Base-by-base conservation (phyloP, 1,140 invertebrate genomes). In the Pogonomyrmex barbatus region DNA sequence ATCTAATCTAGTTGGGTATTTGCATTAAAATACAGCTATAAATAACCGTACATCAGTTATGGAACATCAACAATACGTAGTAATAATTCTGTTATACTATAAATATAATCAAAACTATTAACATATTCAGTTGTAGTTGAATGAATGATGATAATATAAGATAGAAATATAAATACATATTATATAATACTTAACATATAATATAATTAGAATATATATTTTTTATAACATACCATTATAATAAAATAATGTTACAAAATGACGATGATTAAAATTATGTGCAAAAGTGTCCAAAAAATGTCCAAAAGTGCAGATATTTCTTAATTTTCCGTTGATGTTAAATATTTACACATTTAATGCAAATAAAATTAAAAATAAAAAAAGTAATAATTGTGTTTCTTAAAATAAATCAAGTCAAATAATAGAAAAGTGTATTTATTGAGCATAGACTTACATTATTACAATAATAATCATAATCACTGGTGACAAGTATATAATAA, bases 351-450 rank as follows among this genome's bases (percentile, higher is more conserved):
- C 17, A 71, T 73, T 73, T 54, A 54, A 8, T 54, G 6, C 6
- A 56, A 58, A 62, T 62, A 77, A 62, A 36, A 50, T n/a, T 45
- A 68, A 68, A 12, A 4, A 45, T 54, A 17, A 24, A 24, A 24
- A 24, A 24, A 24, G 24, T 10, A 76, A 76, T 10, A 76, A 42
- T 58, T 58, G 14, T 54, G 8, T 9, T 6, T 30, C 4, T 2
- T 45, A 9, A 58, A 60, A 60, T 58, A 17, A 45, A 62, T 47
- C 17, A 9, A 62, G 90, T 89, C 71, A 82, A 88, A 89, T 93
- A 91, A 92, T 94, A 94, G 92, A 94, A 94, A 94, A 94, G 87
- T 93, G 89, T 24, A 24, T 94, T 94, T 94, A 94, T 94, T 94
- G 94, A 94, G 94, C 93, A 93, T 93, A 94, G 71, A 92, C 89